Evolutionary conservation across 2,113 vertebrate genomes (phyloP).

Genomic region (Jaculus jaculus): DNA sequence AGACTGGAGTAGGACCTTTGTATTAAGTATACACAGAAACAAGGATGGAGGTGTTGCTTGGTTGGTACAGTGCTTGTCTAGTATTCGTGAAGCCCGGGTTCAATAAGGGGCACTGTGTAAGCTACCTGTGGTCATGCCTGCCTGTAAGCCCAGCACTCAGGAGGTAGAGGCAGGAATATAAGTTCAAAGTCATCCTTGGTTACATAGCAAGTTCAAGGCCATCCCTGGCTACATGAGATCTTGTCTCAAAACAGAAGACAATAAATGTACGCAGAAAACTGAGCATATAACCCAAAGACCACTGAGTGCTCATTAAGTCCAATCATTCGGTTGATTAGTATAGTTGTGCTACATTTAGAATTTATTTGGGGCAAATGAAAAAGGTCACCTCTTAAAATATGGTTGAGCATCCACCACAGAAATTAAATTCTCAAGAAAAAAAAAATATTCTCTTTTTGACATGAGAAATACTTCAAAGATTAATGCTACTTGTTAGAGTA

Average conservation of each 20-base stretch:
- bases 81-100: no score
- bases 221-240: no score
- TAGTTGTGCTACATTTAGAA: neutral
- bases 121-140: no score
- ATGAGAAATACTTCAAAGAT: conserved; percentile 1
- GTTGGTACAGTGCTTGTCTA: no score
- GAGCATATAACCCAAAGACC: neutral
- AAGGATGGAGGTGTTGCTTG: no score
- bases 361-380: neutral
- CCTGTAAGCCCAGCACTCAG: no score
- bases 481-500: neutral
- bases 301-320: neutral
- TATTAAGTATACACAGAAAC: neutral
- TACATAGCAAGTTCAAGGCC: no score
- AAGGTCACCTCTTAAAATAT: neutral
- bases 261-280: no score
- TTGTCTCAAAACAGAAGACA: no score
- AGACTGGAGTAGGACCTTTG: neutral
- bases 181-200: no score
- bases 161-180: no score
- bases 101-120: neutral
- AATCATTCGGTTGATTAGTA: neutral
- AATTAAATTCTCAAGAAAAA: conserved; percentile 13
- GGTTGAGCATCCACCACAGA: neutral
- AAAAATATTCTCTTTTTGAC: neutral